Conservation (phyloP, 1,140 invertebrate genomes). For the Wasmannia auropunctata region DNA sequence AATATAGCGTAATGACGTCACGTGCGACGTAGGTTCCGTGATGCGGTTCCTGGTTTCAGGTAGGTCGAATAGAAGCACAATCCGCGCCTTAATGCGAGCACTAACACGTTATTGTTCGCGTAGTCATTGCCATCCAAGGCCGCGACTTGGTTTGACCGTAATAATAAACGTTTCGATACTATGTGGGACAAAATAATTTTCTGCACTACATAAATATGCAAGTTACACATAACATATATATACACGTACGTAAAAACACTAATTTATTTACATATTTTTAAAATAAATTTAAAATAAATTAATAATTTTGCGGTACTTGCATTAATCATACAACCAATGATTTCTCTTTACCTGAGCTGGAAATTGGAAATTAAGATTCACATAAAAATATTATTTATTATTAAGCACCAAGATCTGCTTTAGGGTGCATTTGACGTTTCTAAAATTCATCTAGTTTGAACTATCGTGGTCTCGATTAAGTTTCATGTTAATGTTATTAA, state of each 20-base stretch:
- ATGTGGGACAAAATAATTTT: neutral
- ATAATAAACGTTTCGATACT: slow-evolving; percentile 2
- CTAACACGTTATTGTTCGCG: slow-evolving; percentile 22
- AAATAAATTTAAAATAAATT: too few species aligned
- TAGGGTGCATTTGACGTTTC: too few species aligned
- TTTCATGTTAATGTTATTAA: too few species aligned
- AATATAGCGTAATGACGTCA: slow-evolving; percentile 38
- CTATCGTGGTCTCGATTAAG: too few species aligned
- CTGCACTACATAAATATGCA: neutral
- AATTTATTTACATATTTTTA: neutral
- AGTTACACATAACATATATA: neutral
- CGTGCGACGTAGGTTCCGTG: slow-evolving; percentile 12
- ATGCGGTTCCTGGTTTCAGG: slow-evolving; percentile 15
- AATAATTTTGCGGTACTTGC: neutral
- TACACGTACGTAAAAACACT: neutral
- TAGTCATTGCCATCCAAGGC: slow-evolving; percentile 21
- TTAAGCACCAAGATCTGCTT: too few species aligned
- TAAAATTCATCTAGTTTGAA: too few species aligned
- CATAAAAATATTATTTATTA: too few species aligned
- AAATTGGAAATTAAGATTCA: too few species aligned
- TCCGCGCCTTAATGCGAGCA: neutral
- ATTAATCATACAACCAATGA: neutral
- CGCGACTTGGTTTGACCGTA: neutral
- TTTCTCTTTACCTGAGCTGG: too few species aligned
- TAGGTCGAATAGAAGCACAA: slow-evolving; percentile 40